Percentiles rank a stretch among this genome's conserved stretches.
Conservation (phyloP, 2,797 vertebrate genomes). For the Spinus pinus region DNA sequence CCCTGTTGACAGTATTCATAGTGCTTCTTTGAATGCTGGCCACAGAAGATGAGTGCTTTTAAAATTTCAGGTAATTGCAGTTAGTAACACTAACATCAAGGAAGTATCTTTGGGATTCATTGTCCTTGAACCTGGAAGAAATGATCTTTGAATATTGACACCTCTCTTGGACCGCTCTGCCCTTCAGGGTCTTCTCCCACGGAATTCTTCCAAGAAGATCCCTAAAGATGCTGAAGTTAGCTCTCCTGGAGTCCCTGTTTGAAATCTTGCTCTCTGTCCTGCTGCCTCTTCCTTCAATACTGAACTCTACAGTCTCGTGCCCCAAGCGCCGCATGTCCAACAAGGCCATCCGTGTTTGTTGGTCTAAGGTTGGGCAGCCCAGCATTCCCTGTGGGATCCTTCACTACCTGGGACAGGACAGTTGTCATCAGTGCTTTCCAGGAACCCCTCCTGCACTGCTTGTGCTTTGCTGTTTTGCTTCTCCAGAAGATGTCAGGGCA, state of each 20-base stretch:
- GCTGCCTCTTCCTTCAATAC: background rate
- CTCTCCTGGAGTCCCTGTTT: background rate
- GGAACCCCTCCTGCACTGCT: background rate
- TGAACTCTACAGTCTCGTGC: background rate
- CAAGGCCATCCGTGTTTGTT: background rate
- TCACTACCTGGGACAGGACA: background rate
- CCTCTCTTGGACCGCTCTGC: background rate
- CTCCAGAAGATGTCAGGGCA: background rate
- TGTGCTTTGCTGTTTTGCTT: background rate
- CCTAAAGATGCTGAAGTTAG: background rate
- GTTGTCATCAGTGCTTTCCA: background rate
- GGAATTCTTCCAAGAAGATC: background rate
- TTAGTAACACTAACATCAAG: background rate
- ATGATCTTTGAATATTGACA: background rate
- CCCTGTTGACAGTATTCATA: background rate
- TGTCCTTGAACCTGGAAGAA: background rate
- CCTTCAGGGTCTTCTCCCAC: background rate
- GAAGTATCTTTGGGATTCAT: background rate
- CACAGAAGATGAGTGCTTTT: background rate
- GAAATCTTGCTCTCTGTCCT: background rate
- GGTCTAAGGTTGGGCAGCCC: background rate
- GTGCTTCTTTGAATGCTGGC: background rate
- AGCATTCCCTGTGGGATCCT: background rate
- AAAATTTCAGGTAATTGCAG: background rate
- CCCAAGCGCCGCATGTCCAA: background rate